A percentile compares a stretch with the other conserved stretches of the same genome.
Evolutionary conservation across 2,888 invertebrate species (phyloP).

Genomic region (Ectemnius continuus): DNA sequence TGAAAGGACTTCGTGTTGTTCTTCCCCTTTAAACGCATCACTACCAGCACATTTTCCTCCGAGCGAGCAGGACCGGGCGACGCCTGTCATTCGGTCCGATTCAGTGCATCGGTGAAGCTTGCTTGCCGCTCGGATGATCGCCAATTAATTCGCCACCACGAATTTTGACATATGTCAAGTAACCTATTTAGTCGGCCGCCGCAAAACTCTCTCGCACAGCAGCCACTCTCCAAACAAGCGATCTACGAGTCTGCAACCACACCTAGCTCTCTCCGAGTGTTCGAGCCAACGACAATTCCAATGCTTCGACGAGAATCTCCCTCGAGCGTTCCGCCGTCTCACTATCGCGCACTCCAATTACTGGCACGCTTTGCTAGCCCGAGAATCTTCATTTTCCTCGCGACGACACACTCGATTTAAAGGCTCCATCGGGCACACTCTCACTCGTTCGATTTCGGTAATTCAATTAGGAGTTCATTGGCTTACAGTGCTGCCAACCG

Average conservation of each 20-base stretch:
- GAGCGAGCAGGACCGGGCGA: slow-evolving; percentile 34
- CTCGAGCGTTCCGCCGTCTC: too few relatives aligned
- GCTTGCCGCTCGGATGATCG: slow-evolving; percentile 38
- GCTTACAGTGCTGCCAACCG: slow-evolving; percentile 33
- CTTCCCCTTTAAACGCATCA: slow-evolving; percentile 76
- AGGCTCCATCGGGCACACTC: slow-evolving; percentile 24
- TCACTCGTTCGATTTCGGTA: slow-evolving; percentile 51
- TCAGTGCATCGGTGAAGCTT: not conserved
- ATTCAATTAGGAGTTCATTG: slow-evolving; percentile 58
- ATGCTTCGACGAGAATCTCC: too few relatives aligned
- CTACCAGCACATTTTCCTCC: slow-evolving; percentile 68
- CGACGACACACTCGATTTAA: slow-evolving; percentile 19
- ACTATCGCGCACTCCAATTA: too few relatives aligned
- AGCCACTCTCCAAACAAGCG: slow-evolving; percentile 21
- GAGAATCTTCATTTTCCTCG: not conserved
- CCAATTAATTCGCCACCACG: slow-evolving; percentile 52
- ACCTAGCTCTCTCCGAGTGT: slow-evolving; percentile 29
- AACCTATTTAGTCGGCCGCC: slow-evolving; percentile 54
- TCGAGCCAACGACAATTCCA: not conserved
- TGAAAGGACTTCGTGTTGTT: slow-evolving; percentile 75
- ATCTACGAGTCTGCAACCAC: slow-evolving; percentile 42
- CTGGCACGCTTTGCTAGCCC: too few relatives aligned
- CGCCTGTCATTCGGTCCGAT: slow-evolving; percentile 22
- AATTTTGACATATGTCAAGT: slow-evolving; percentile 67
- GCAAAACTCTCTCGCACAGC: slow-evolving; percentile 55